A percentile compares a stretch with the other conserved stretches of the same genome.
Evolutionary conservation across 2,888 invertebrate species (phyloP).

Genomic region (Uloborus plumipes): DNA sequence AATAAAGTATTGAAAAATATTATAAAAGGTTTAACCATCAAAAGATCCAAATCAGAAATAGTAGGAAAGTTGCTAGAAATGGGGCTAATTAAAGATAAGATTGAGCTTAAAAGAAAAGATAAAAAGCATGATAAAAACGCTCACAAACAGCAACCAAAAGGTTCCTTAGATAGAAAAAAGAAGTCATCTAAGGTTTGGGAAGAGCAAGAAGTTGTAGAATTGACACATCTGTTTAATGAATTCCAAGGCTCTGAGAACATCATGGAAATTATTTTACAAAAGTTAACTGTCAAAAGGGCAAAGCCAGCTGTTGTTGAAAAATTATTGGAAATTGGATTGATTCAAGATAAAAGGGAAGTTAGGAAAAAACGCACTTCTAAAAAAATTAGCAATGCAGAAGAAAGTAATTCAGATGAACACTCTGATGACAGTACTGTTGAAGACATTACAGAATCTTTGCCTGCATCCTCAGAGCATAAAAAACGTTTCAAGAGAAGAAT

Average conservation of each 20-base stretch:
- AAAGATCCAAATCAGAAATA: conserved; percentile 4
- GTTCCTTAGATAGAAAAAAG: background rate
- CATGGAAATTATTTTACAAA: conserved; percentile 74
- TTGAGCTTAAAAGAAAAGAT: background rate
- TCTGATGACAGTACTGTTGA: background rate
- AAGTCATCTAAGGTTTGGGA: conserved; percentile 76
- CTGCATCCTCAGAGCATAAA: too few species aligned
- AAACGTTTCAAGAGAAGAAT: background rate
- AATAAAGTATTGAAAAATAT: background rate
- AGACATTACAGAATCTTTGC: background rate
- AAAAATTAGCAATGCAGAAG: background rate
- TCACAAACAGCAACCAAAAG: background rate
- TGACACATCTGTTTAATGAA: conserved; percentile 86
- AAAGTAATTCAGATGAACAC: background rate
- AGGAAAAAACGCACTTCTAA: conserved; percentile 20
- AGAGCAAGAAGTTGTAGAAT: conserved; percentile 88
- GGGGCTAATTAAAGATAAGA: conserved; percentile 2
- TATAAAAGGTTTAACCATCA: background rate
- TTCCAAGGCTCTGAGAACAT: conserved; percentile 79
- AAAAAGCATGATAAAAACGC: background rate
- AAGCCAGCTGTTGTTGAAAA: conserved; percentile 30
- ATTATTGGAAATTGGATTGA: conserved; percentile 35
- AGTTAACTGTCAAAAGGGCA: conserved; percentile 35
- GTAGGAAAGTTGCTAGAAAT: conserved; percentile 7
- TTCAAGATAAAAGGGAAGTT: conserved; percentile 40